Base-by-base conservation (phyloP, 2,113 vertebrate genomes). In the Sinocyclocheilus anshuiensis region DNA sequence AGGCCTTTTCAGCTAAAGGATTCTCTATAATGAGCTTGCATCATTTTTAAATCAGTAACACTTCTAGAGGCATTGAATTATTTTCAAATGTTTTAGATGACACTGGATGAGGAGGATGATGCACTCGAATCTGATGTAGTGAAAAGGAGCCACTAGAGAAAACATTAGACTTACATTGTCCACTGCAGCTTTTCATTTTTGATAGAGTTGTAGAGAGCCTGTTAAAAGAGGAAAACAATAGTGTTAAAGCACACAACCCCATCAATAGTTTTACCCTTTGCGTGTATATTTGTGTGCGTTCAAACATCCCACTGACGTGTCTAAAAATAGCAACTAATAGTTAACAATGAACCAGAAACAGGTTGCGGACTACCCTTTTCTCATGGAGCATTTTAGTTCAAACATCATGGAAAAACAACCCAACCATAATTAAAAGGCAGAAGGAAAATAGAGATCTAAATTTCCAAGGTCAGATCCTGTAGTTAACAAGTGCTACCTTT, bases 161-260 rank as follows among this genome's bases (percentile, higher is more conserved):
- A 75, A 74, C 13, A 20, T 12, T 22, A 42, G 90, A 96, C 98
- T 99, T 90, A 99, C 98, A 99, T 99, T 90, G 98, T 98, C 98
- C 98, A 99, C 88, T 99, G 97, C 69, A 99, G 93, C 93, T 99
- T 99, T 91, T 99, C 98, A 0, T 96, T 99, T 96, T 98, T 99
- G 94, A 99, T 99, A 90, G 98, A 98, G 90, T 95, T 96, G 42
- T 99, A 99, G 77, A 99, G 93, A 0, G 96, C 95, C 98, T 99
- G 93, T 2, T 83, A 53, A 85, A 87, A 81, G 88, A 87, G 83
- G 91, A 36, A 90, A 42, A 92, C 90, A 84, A 91, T 26, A 13
- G 1, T 6, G 22, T 12, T 39, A 77, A 79, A 63, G 8, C 50
- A 78, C 11, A 80, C 12, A 86, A 4, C 24, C 29, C 59, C 61